A percentile compares a stretch with the other conserved stretches of the same genome.
Evolutionary conservation across 2,888 invertebrate species (phyloP).

Genomic region (Taphrorychus bicolor): DNA sequence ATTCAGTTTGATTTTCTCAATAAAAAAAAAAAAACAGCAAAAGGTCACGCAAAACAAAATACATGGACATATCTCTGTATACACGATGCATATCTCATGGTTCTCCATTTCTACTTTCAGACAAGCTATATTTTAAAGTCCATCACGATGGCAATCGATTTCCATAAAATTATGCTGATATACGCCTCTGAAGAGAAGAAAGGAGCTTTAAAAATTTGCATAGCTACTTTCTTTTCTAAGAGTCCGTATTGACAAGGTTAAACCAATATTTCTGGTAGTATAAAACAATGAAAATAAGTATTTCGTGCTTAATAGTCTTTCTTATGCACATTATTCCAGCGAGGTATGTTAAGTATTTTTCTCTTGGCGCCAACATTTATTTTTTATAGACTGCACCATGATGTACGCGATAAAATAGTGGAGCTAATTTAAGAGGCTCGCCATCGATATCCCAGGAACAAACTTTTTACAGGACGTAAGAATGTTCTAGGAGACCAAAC

Average conservation of each 20-base stretch:
- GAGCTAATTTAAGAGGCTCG: conserved; percentile 22
- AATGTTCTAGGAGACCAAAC: conserved; percentile 28
- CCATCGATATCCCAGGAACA: conserved; percentile 32
- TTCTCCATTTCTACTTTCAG: conserved; percentile 21
- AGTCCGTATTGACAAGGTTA: no score
- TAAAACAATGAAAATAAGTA: neutral
- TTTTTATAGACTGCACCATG: conserved; percentile 27
- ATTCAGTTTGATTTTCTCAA: no score
- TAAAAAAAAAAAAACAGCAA: no score
- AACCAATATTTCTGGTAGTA: no score
- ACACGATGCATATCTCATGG: conserved; percentile 13
- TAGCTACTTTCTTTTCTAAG: neutral
- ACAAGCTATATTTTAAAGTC: conserved; percentile 21
- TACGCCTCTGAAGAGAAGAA: conserved; percentile 5
- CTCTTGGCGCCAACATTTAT: conserved; percentile 33
- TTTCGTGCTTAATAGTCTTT: neutral
- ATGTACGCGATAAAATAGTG: conserved; percentile 30
- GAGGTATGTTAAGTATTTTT: conserved; percentile 22
- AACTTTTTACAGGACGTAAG: conserved; percentile 32
- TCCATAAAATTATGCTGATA: conserved; percentile 32
- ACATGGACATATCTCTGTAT: neutral
- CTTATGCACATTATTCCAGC: neutral
- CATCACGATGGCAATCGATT: conserved; percentile 35
- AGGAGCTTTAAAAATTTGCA: conserved; percentile 12
- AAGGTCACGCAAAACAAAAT: conserved; percentile 23